Evolutionary conservation across 2,888 invertebrate genomes (phyloP).

Genomic region (Leptopilina syphax): DNA sequence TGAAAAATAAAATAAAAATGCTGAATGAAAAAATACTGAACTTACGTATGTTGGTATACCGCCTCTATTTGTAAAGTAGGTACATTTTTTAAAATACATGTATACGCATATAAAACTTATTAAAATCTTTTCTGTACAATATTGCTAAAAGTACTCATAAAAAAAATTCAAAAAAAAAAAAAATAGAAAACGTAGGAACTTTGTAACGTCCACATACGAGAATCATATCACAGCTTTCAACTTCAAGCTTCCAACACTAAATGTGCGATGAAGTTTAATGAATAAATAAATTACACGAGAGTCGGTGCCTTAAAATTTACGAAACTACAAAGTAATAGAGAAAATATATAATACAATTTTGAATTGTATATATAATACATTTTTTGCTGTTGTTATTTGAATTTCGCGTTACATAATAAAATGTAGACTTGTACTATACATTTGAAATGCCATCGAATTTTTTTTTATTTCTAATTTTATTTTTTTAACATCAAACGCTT

Average conservation of each 20-base stretch:
- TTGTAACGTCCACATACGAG: slow-evolving; percentile 71
- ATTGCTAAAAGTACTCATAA: slow-evolving; percentile 43
- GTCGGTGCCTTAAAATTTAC: not conserved
- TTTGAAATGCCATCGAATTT: no score
- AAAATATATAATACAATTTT: slow-evolving; percentile 7
- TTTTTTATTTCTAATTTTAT: no score
- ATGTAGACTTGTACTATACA: no score
- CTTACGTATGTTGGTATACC: slow-evolving; percentile 34
- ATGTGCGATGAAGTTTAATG: slow-evolving; percentile 66
- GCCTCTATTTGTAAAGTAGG: not conserved
- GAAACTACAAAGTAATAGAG: not conserved
- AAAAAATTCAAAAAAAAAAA: not conserved
- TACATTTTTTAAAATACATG: not conserved
- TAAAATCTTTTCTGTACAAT: slow-evolving; percentile 34
- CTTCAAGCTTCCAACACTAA: slow-evolving; percentile 68
- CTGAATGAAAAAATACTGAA: slow-evolving; percentile 1
- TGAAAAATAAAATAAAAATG: not conserved
- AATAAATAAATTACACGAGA: slow-evolving; percentile 64
- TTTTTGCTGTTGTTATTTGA: no score
- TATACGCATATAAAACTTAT: slow-evolving; percentile 10
- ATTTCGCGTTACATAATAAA: no score
- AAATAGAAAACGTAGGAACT: slow-evolving; percentile 73
- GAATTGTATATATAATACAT: no score
- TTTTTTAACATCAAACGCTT: no score
- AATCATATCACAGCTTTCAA: slow-evolving; percentile 74